Evolutionary conservation across 2,113 vertebrate species (phyloP), one percentile per base, ranked within the genome.

Genomic region (Seriola aureovittata): DNA sequence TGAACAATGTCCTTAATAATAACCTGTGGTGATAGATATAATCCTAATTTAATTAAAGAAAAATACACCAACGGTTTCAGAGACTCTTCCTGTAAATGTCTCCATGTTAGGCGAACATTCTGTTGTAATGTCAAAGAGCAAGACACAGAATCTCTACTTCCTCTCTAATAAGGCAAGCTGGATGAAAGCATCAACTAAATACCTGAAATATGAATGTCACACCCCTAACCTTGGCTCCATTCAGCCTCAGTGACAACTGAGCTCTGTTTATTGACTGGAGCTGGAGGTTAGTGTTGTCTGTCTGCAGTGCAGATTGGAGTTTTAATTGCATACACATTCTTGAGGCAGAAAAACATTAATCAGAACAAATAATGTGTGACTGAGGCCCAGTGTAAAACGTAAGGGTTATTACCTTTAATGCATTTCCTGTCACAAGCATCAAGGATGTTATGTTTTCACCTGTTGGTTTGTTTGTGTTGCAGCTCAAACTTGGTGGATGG

Each of bases 261-360:
- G 48, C 57, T 29, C 13, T 42, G 34, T 78, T 75, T 50, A 52
- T 21, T 59, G 32, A 71, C 59, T 44, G 32, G 14, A 50, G 55
- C 36, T 60, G 70, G 68, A 54, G 42, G 40, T 25, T 40, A 9
- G 23, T 79, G n/a, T 29, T 6, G 1, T 25, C 54, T 52, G 40
- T 66, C 23, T 69, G 42, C 17, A 58, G 48, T 72, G 57, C 57
- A 77, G 58, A 40, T 74, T 46, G 32, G 17, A 46, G 52, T 78
- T 86, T 82, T 65, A 82, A 78, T 60, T 82, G 50, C 36, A 64
- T 36, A 13, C 46, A 68, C 36, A 57, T 74, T 69, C 32, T 19
- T 59, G 40, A 76, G 1, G 32, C 57, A 55, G 44, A 44, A 54
- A 66, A 75, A 42, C 16, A 62, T 0, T 21, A 65, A 58, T 25